Evolutionary conservation across 1,140 invertebrate genomes (phyloP), one percentile per base, ranked within the genome.

Genomic region (Armadillidium nasatum): DNA sequence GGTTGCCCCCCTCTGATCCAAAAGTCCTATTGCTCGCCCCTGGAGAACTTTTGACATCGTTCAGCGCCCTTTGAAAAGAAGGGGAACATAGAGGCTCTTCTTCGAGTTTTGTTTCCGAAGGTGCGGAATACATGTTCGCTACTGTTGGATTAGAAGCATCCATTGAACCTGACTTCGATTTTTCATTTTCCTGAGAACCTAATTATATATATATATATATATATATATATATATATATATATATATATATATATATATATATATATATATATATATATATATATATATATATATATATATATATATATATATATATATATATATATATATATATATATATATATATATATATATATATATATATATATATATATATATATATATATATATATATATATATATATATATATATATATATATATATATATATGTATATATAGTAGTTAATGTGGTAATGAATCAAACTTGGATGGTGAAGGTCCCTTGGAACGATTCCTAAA

Each of bases 211-310:
- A 60, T 60, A 60, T 60, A 60, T 60, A 60, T 60, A 60, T 60
- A 60, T 60, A 60, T 60, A 60, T 60, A 60, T 60, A 60, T 60
- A 50, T 60, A 60, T 60, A 60, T 60, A 60, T 60, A 60, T 60
- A 60, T 60, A 60, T 60, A 60, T 60, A 60, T 60, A 7, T 60
- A 60, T 60, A 60, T 60, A 60, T 60, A 60, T 60, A 60, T 60
- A 60, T 60, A 60, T 60, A 60, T 60, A 60, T 60, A 60, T 60
- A 60, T 60, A 60, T 60, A 60, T 60, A 60, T 60, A 60, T 60
- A 60, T 60, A 60, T 60, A 60, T 60, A 60, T 60, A 60, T 60
- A 60, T 60, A 60, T 60, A 60, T 60, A 60, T 60, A 60, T 60
- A 60, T 60, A 60, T 60, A 60, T 60, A 60, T 60, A 60, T 60